Conservation (phyloP, 2,113 vertebrate species). For the Galbula dea region DNA sequence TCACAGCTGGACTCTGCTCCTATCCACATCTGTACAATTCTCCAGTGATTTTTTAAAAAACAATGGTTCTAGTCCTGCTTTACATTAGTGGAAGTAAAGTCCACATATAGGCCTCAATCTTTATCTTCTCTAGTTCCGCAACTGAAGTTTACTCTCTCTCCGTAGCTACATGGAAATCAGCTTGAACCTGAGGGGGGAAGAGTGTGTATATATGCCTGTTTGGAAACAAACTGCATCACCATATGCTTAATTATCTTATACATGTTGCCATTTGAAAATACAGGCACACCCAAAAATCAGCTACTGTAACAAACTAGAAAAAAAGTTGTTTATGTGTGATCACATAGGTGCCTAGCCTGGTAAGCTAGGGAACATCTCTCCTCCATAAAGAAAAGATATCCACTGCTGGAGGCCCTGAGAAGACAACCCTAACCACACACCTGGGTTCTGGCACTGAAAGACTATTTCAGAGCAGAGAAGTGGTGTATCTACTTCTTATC, state of each 20-base stretch:
- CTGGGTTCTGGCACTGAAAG: not conserved
- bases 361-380: not conserved
- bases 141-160: not conserved
- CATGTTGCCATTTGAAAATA: not conserved
- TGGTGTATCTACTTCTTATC: not conserved
- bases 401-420: not conserved
- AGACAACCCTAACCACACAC: not conserved
- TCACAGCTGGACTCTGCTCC: not conserved
- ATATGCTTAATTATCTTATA: not conserved
- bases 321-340: not conserved
- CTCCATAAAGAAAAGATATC: not conserved
- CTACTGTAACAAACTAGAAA: not conserved
- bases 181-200: not conserved
- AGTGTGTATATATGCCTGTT: not conserved
- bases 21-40: not conserved
- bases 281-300: not conserved
- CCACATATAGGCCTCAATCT: not conserved
- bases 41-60: not conserved
- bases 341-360: not conserved
- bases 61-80: not conserved
- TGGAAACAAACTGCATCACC: constrained; percentile 1
- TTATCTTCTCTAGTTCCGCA: not conserved
- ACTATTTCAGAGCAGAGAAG: not conserved
- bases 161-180: not conserved
- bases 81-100: not conserved